Percentiles rank a stretch among this genome's conserved stretches.
These are phyloP conservation scores for Otocyon megalotis DNA, from an alignment of 2,113 vertebrate genomes.

Conservation along the genomic window DNA sequence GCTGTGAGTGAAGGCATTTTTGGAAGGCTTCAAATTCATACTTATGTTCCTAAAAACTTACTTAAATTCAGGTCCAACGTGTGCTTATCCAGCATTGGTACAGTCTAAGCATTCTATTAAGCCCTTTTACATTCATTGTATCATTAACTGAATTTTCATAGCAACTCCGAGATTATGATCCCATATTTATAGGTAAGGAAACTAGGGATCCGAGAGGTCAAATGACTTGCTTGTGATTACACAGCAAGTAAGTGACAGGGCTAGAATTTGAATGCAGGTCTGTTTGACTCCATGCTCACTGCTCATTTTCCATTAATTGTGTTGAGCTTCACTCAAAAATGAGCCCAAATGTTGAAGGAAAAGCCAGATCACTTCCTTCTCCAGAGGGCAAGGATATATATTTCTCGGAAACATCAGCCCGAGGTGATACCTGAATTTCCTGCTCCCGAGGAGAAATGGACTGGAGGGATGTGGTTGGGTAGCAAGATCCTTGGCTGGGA, in stretches of 20 bases:
- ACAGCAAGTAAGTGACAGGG: neutral
- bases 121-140: conserved; percentile 24
- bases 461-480: neutral
- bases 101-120: conserved; percentile 67
- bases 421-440: neutral
- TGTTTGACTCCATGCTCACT: neutral
- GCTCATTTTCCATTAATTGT: neutral
- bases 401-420: neutral
- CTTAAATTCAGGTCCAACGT: conserved; percentile 65
- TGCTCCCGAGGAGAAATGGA: neutral
- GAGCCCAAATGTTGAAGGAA: neutral
- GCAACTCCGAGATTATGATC: conserved; percentile 42
- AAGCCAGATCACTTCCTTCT: conserved; percentile 16
- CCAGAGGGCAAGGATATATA: neutral
- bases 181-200: conserved; percentile 31
- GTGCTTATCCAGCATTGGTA: conserved; percentile 48
- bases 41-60: conserved; percentile 57
- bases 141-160: conserved; percentile 49
- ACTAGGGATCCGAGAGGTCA: conserved; percentile 14
- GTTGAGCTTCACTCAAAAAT: neutral
- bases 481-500: neutral
- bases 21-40: conserved; percentile 50
- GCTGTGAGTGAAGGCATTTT: conserved; percentile 55
- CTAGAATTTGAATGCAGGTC: conserved; percentile 2
- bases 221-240: neutral